Evolutionary conservation across 2,113 vertebrate species (phyloP), one percentile per base, ranked within the genome.

Genomic region (Scophthalmus maximus): DNA sequence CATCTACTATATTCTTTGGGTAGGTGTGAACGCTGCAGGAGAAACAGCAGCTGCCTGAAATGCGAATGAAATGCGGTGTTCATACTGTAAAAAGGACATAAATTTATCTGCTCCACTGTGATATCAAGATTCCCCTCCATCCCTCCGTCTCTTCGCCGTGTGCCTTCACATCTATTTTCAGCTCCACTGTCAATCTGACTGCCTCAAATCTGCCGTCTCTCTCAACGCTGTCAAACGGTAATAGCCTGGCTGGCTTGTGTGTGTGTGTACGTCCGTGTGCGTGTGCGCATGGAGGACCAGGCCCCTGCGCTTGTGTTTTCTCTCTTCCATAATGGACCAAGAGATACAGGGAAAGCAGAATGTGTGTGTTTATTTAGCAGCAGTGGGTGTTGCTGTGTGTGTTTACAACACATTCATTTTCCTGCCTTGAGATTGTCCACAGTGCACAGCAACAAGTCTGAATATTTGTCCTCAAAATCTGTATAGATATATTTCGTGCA

Each of bases 101-200:
- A 79, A 51, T 69, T 73, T 76, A 56, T 78, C 68, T 57, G 38
- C 69, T 63, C 36, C 3, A 2, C 76, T 61, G 63, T 88, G 78
- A 80, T 80, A 82, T 84, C 76, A 71, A 77, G 68, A 83, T 84
- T 85, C 69, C n/a, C 40, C 84, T 82, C 83, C 76, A 72, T 76
- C 22, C 40, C 84, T 82, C 83, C 76, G 66, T 73, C 59, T 65
- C 71, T 36, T 57, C 14, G 68, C 80, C 10, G 29, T 68, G 74
- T 68, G 74, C 56, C 32, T 60, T 85, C 71, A 84, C 73, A 83
- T 89, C 86, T 89, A 88, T 89, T 89, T 91, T 68, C 87, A 82
- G 86, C 87, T 76, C 68, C 17, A 56, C 88, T 90, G 89, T 90
- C 91, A 87, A 67, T 88, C 88, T 57, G 23, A 3, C 78, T 70